Conservation (phyloP, 1,140 invertebrate genomes). For the Diachasmimorpha longicaudata region DNA sequence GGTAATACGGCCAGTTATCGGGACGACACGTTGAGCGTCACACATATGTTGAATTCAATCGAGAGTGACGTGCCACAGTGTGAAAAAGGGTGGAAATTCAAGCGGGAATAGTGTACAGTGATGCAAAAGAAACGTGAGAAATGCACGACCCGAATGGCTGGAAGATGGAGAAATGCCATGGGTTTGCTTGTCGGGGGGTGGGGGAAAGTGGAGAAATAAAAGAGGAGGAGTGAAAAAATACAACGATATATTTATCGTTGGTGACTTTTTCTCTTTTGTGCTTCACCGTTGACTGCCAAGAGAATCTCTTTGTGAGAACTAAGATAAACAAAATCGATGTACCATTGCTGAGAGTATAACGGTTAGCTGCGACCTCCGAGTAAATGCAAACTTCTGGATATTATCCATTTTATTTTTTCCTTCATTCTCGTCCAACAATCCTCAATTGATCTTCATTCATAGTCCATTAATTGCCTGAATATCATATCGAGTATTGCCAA, state of each 20-base stretch:
- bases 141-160: background rate
- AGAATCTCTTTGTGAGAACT: background rate
- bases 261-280: background rate
- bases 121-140: constrained; percentile 5
- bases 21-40: background rate
- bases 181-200: background rate
- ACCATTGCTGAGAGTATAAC: background rate
- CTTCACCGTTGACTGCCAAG: background rate
- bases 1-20: constrained; percentile 31
- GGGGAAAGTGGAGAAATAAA: background rate
- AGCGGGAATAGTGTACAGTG: background rate
- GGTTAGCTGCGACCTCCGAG: no score
- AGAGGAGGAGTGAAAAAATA: background rate
- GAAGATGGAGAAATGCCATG: background rate
- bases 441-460: no score
- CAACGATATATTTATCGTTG: background rate
- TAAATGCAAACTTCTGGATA: no score
- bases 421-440: no score
- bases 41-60: constrained; percentile 24
- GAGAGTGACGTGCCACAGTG: background rate
- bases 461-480: no score
- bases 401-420: no score
- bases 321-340: background rate
- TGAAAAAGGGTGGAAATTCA: background rate
- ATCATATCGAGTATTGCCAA: no score